Conservation (phyloP, 1,140 invertebrate species). For the Vollenhovia emeryi region DNA sequence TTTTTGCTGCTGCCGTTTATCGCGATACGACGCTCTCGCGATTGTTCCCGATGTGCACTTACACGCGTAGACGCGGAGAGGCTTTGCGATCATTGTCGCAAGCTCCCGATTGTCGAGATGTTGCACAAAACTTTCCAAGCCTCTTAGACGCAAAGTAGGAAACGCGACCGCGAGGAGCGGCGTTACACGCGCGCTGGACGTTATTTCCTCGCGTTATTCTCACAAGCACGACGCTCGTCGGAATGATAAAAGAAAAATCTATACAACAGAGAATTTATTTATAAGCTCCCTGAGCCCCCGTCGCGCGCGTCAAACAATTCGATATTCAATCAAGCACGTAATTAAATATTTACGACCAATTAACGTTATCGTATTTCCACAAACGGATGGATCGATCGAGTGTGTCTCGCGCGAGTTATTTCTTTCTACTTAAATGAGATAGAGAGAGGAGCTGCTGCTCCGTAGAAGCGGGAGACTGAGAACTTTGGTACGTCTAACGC, state of each 20-base stretch:
- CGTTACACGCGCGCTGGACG: background rate
- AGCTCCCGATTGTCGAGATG: constrained; percentile 1
- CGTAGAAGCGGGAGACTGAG: background rate
- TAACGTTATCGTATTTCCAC: constrained; percentile 15
- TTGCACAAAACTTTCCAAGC: background rate
- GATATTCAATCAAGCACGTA: background rate
- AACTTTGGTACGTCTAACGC: background rate
- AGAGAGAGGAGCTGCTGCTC: background rate
- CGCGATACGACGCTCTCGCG: background rate
- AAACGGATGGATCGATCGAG: background rate
- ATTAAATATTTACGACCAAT: constrained; percentile 10
- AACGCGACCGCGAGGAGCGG: background rate
- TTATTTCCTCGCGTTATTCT: background rate
- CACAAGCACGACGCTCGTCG: background rate
- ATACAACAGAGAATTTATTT: background rate
- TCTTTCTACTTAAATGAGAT: background rate
- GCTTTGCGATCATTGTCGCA: background rate
- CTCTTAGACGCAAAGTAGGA: background rate
- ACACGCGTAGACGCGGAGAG: background rate
- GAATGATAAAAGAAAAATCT: background rate
- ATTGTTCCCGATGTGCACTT: background rate
- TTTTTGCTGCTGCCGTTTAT: constrained; percentile 24
- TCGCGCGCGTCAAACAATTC: background rate
- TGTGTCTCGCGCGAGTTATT: background rate
- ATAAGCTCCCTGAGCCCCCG: background rate